Evolutionary conservation across 2,797 vertebrate genomes (phyloP).

Genomic region (Betta splendens): DNA sequence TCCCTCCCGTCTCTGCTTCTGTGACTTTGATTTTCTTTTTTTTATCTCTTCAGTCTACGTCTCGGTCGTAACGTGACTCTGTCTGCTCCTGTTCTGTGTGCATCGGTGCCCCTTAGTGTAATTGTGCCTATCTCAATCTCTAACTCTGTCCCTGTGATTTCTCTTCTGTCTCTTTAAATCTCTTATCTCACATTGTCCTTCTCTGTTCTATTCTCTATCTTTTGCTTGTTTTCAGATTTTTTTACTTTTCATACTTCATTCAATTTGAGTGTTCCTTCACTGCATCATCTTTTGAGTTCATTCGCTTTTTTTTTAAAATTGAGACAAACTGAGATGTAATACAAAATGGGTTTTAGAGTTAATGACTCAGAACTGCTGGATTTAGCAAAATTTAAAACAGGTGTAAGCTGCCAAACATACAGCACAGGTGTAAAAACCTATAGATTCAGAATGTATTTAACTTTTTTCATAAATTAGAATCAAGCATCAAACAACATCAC

Average conservation of each 20-base stretch:
- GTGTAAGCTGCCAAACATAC: not conserved
- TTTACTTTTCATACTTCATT: slow-evolving; percentile 35
- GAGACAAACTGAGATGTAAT: slow-evolving; percentile 7
- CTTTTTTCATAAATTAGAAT: not conserved
- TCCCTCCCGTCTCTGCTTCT: slow-evolving; percentile 25
- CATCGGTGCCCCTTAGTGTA: slow-evolving; percentile 28
- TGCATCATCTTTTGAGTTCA: not conserved
- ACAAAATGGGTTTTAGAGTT: no score
- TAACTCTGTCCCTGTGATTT: slow-evolving; percentile 40
- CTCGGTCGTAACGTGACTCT: slow-evolving; percentile 19
- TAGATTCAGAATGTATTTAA: not conserved
- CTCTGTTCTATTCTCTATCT: slow-evolving; percentile 26
- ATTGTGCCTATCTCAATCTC: slow-evolving; percentile 27
- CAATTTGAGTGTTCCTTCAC: not conserved
- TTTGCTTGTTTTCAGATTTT: slow-evolving; percentile 45
- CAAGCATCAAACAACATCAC: slow-evolving; percentile 19
- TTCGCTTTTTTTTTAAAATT: slow-evolving; percentile 5
- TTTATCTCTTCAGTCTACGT: slow-evolving; percentile 7
- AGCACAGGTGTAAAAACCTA: not conserved
- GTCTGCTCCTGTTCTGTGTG: slow-evolving; percentile 20
- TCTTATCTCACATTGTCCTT: slow-evolving; percentile 34
- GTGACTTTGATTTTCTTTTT: slow-evolving; percentile 62
- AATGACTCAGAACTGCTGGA: no score
- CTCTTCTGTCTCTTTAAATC: slow-evolving; percentile 38
- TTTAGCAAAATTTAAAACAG: no score